phyloP scores from a whole-genome alignment of 2,113 vertebrate species.

The Vulpes lagopus region DNA sequence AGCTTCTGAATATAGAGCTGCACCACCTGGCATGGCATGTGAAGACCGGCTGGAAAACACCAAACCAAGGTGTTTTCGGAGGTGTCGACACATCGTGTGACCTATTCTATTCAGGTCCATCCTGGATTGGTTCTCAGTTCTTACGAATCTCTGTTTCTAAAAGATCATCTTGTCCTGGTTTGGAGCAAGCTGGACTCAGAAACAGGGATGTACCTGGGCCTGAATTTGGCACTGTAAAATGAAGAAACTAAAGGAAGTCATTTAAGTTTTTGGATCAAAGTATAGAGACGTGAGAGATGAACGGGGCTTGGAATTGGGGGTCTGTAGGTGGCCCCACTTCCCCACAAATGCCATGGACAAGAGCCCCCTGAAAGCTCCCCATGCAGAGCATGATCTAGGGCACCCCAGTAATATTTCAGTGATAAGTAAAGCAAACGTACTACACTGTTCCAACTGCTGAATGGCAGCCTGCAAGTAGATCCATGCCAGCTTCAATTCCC shows the following conservation, averaged over 20 bases:
- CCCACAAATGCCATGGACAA: accelerated
- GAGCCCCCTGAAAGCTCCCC: not conserved
- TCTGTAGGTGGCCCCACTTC: not conserved
- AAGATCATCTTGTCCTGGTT: not conserved
- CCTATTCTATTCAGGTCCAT: accelerated
- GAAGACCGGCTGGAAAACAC: not conserved
- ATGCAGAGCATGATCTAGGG: not conserved
- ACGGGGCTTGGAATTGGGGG: accelerated
- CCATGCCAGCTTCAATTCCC: not conserved
- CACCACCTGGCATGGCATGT: accelerated
- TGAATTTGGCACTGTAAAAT: accelerated
- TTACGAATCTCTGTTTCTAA: not conserved
- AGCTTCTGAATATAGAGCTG: not conserved
- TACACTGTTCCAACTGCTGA: not conserved
- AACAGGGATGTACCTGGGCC: not conserved
- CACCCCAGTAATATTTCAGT: not conserved
- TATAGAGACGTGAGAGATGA: not conserved
- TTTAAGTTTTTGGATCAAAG: not conserved
- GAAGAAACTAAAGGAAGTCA: not conserved
- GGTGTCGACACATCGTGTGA: accelerated
- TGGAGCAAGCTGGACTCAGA: not conserved
- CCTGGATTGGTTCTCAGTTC: not conserved
- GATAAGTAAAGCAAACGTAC: not conserved
- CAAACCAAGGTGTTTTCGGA: not conserved
- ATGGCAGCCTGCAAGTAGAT: not conserved